Base-by-base conservation (phyloP, 2,888 invertebrate species). In the Andrena dorsata region DNA sequence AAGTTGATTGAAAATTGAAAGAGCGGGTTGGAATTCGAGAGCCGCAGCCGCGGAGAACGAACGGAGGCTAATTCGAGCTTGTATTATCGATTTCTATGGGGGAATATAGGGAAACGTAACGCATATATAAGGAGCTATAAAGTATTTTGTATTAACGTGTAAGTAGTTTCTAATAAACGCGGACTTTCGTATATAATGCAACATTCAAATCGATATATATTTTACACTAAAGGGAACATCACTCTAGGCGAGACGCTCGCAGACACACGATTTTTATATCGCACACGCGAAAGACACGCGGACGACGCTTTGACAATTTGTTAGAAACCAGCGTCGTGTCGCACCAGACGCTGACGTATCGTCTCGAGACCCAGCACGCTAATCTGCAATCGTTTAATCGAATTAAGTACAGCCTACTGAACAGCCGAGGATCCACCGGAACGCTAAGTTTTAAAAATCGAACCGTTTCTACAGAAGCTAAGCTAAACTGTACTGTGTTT, bases 351-450 rank as follows among this genome's bases (percentile, higher is more conserved):
- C 23, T 84, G 85, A n/a, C 82, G 87, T 51, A 91, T 86, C 0
- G 83, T 78, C 68, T 90, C 85, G 4, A 83, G 72, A 35, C 91
- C 91, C 61, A 84, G 30, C 2, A 92, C 78, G 41, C 71, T 77
- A 16, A 92, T 88, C 92, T 92, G 79, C 13, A 87, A 86, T 69
- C 7, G 23, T 69, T 64, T 61, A 3, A 13, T n/a, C 2, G 20
- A 16, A 61, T 63, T n/a, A 56, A 68, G 10, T 51, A 51, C 7
- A 20, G 51, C 1, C 20, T 51, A 32, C 2, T 8, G 41, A 13
- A 41, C 3, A 41, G 4, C 13, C 41, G 41, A 13, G 41, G 13
- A 41, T 41, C 41, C 41, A 16, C 13, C 41, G 16, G 41, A 41
- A 28, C 2, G 35, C 35, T 41, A 13, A 13, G 13, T 13, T 13